phyloP scores from a whole-genome alignment of 1,140 invertebrate genomes.

The Charaxes varanes region DNA sequence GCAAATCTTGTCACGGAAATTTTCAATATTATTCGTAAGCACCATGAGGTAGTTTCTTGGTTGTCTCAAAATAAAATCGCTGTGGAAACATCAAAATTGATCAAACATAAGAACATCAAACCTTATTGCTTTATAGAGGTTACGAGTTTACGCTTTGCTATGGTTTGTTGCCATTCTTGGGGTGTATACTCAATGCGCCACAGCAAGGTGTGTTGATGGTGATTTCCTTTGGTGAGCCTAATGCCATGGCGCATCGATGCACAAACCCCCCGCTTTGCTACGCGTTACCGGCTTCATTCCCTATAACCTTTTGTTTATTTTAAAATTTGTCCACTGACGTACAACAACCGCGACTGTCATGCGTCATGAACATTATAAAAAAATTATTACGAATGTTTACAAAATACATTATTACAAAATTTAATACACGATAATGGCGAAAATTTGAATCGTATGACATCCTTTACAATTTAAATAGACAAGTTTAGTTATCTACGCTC shows the following conservation, averaged over 20 bases:
- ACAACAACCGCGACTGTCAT: conserved; percentile 10
- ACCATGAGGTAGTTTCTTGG: conserved; percentile 25
- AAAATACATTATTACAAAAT: conserved; percentile 8
- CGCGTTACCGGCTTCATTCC: not conserved
- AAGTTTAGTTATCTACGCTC: not conserved
- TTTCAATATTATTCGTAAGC: conserved; percentile 2
- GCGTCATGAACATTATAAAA: conserved; percentile 15
- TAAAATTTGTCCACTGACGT: conserved; percentile 7
- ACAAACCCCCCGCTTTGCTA: not conserved
- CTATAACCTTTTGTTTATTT: no score
- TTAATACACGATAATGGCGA: conserved; percentile 8
- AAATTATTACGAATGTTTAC: conserved; percentile 12
- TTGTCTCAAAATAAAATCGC: no score
- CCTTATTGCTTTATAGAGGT: conserved; percentile 19
- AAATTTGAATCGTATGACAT: conserved; percentile 10
- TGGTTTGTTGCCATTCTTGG: not conserved
- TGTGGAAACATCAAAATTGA: conserved; percentile 5
- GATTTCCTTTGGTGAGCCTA: no score
- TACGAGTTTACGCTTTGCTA: conserved; percentile 11
- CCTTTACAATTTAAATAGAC: no score
- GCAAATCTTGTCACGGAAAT: not conserved
- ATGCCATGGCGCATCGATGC: not conserved
- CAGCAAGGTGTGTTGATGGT: no score
- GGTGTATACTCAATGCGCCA: not conserved
- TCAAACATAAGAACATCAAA: conserved; percentile 15